Evolutionary conservation across 2,797 vertebrate species (phyloP), one percentile per base, ranked within the genome.

Genomic region (Dallia pectoralis): DNA sequence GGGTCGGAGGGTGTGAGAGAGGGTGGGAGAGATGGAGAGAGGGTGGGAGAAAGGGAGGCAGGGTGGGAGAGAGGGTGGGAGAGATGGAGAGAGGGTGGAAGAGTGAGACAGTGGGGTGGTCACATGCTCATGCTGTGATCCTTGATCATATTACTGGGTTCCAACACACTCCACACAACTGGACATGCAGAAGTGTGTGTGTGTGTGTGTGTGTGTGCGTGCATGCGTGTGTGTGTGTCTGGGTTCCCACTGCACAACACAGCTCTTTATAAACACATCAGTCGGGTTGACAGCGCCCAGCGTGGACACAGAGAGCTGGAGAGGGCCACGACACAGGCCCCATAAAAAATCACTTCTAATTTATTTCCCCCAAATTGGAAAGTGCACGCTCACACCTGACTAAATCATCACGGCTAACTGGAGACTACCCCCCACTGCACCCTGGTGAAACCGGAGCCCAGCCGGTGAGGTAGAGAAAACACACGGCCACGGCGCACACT

Each of bases 361-460:
- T 98, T 99, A 98, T 98, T 97, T 93, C 90, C 95, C 94, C 93
- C 93, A 98, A 99, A 99, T 98, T 98, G 96, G 96, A 98, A 97
- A 98, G 95, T 97, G 97, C 96, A 98, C 95, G 96, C 97, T 98
- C 97, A 97, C 97, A 99, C 97, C 97, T 99, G 97, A 99, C 97
- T 99, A 99, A 98, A 99, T 99, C 97, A 99, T 99, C 97, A 99
- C 91, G 87, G 95, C 97, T 97, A 97, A 97, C 93, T 87, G 93
- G 96, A 97, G 95, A 95, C 92, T 73, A 79, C 96, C 96, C 97
- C 97, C 97, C 94, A 96, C 95, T 92, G 95, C 94, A 96, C 90
- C 90, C 93, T 91, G 93, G 91, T 91, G 97, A 97, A 99, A 99
- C 95, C 91, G 82, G 94, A 99, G 92, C 95, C 94, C 88, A 91